Percentiles rank a stretch among this genome's conserved stretches.
These are phyloP conservation scores for Eristalis arbustorum DNA, from an alignment of 2,888 invertebrate species.

Conservation along the genomic window DNA sequence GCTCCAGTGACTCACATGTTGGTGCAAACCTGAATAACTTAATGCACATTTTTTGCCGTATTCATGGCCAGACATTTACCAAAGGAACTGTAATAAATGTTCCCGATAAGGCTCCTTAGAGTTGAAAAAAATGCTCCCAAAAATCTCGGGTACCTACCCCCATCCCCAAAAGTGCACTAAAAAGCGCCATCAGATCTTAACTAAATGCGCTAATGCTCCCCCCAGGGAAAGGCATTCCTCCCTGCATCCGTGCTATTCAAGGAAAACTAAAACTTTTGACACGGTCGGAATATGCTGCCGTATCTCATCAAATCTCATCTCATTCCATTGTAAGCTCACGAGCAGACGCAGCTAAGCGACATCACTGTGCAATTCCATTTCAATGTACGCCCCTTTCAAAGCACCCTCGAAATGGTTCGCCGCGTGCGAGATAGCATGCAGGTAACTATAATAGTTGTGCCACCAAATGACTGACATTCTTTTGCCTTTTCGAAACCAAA, in stretches of 20 bases:
- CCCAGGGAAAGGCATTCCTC: not conserved
- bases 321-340: not conserved
- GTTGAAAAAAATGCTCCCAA: not conserved
- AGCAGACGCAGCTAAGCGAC: not conserved
- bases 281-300: not conserved
- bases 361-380: slow-evolving; percentile 9
- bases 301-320: not conserved
- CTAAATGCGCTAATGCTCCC: not conserved
- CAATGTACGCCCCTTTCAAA: not conserved
- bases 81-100: too few species aligned
- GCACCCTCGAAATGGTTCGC: not conserved
- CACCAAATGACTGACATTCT: slow-evolving; percentile 34
- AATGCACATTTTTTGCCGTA: too few species aligned
- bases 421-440: slow-evolving; percentile 27
- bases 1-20: too few species aligned
- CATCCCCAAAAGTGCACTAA: not conserved
- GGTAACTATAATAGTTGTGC: slow-evolving; percentile 30
- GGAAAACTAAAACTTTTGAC: not conserved
- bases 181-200: not conserved
- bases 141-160: not conserved
- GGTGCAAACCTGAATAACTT: too few species aligned
- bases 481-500: slow-evolving; percentile 43
- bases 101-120: too few species aligned
- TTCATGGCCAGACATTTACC: too few species aligned
- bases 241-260: not conserved